Evolutionary conservation across 2,888 invertebrate species (phyloP).

Genomic region (Onchidella celtica): DNA sequence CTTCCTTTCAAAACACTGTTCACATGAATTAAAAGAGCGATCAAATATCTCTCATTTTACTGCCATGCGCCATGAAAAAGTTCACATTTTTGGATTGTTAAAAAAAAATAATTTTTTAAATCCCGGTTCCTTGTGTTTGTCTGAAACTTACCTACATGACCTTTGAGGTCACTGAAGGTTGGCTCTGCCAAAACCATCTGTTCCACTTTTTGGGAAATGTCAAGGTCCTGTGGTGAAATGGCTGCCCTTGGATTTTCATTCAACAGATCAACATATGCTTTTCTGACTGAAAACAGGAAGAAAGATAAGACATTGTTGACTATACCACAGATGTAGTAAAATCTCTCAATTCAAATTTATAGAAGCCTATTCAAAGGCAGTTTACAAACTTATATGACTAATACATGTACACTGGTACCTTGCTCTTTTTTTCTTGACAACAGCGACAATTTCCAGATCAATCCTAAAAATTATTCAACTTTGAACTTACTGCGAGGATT

Average conservation of each 20-base stretch:
- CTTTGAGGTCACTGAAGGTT: constrained; percentile 72
- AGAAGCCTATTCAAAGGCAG: no score
- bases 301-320: neutral
- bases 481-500: constrained; percentile 73
- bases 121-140: neutral
- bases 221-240: constrained; percentile 77
- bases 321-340: neutral
- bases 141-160: constrained; percentile 72
- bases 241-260: constrained; percentile 73
- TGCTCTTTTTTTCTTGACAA: no score
- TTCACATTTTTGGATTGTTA: no score
- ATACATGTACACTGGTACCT: no score
- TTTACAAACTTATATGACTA: no score
- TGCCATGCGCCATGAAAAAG: no score
- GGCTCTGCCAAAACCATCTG: constrained; percentile 74
- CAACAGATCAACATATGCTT: constrained; percentile 75
- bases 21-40: neutral
- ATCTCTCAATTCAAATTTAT: neutral
- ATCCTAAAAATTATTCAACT: no score
- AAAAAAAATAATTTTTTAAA: neutral
- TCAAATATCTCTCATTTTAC: no score
- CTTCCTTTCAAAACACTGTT: neutral
- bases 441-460: no score
- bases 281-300: constrained; percentile 66
- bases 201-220: constrained; percentile 78